phyloP scores from a whole-genome alignment of 2,113 vertebrate genomes.

The Zapus hudsonius region DNA sequence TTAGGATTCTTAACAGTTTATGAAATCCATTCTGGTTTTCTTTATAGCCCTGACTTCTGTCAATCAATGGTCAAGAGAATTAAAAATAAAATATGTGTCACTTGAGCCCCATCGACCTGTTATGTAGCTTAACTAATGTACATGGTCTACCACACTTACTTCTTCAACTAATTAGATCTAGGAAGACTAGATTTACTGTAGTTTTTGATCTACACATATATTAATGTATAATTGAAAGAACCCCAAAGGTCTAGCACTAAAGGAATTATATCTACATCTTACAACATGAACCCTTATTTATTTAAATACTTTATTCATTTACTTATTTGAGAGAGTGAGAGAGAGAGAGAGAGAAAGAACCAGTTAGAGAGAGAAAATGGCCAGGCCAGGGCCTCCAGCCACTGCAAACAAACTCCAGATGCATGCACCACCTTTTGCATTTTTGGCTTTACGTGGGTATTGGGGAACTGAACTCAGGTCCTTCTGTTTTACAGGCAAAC shows the following conservation, averaged over 20 bases:
- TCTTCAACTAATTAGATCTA: background rate
- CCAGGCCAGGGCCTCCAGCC: too few species aligned
- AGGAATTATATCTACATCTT: background rate
- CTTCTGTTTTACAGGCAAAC: too few species aligned
- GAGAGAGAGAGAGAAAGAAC: too few species aligned
- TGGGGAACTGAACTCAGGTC: too few species aligned
- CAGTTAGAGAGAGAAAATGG: too few species aligned
- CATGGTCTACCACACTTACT: background rate
- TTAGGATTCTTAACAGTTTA: slow-evolving; percentile 41
- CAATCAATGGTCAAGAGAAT: background rate
- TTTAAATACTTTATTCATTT: too few species aligned
- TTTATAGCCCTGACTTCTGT: background rate
- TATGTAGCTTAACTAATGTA: slow-evolving; percentile 26
- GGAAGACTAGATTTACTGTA: background rate
- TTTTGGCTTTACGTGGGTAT: too few species aligned
- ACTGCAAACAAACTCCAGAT: too few species aligned
- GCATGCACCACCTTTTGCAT: too few species aligned
- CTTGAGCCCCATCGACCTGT: background rate
- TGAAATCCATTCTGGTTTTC: slow-evolving; percentile 12
- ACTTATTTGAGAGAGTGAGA: too few species aligned
- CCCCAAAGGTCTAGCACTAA: background rate
- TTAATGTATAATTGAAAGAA: background rate
- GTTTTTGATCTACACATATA: background rate
- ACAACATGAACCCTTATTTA: background rate
- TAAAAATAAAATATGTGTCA: background rate